Conservation (phyloP, 2,113 vertebrate genomes). For the Carlito syrichta region DNA sequence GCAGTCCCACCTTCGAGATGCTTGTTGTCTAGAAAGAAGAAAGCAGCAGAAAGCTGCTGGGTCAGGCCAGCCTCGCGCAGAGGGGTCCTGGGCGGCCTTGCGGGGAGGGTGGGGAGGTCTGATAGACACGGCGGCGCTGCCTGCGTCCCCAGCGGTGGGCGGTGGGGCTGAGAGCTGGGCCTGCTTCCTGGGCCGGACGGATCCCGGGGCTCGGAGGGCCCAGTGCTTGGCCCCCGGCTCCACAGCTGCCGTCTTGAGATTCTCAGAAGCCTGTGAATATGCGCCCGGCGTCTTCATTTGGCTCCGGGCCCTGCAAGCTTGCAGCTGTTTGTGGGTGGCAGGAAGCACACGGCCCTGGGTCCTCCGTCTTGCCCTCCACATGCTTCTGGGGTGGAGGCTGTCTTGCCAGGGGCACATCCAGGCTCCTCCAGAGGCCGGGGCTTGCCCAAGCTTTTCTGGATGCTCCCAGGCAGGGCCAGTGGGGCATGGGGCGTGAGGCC, state of each 20-base stretch:
- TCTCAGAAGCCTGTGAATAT: background rate
- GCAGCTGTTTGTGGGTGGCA: background rate
- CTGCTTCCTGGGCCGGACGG: background rate
- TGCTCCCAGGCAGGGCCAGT: background rate
- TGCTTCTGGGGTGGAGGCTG: background rate
- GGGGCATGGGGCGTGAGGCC: background rate
- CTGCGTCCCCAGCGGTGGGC: background rate
- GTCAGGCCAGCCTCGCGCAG: rapidly evolving
- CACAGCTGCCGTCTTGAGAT: background rate
- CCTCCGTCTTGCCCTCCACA: rapidly evolving
- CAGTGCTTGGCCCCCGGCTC: rapidly evolving
- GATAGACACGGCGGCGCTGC: background rate
- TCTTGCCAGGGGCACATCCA: background rate
- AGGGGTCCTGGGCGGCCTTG: background rate
- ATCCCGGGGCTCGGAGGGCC: too few species aligned
- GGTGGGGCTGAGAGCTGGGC: background rate
- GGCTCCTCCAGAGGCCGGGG: background rate
- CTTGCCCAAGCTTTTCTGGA: background rate
- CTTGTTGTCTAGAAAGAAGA: background rate
- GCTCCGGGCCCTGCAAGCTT: rapidly evolving
- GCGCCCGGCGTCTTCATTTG: background rate
- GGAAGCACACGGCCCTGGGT: rapidly evolving
- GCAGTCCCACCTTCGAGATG: background rate
- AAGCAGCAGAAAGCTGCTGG: background rate
- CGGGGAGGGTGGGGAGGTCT: rapidly evolving